Evolutionary conservation across 2,888 invertebrate genomes (phyloP), one percentile per base, ranked within the genome.

Genomic region (Rhingia rostrata): DNA sequence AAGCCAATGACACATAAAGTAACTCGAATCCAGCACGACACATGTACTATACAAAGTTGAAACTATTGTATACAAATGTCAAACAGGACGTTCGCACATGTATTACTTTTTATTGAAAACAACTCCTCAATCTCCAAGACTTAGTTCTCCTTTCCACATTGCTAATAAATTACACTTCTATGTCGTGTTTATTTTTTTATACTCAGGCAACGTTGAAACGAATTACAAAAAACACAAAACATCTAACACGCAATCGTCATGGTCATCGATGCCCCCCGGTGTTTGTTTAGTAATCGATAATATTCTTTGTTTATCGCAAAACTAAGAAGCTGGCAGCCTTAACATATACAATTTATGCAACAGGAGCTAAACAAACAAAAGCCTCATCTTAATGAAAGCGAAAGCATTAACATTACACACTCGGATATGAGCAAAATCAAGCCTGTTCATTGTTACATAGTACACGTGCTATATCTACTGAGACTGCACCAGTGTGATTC

Each of bases 401-500:
- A 33, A 53, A 66, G 9, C 53, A 6, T 66, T 66, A 4, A 41
- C 33, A n/a, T 30, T 37, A 56, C 37, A 4, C 2, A 58, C 49
- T 7, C 9, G 12, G 35, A 7, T 37, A 6, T 14, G 4, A n/a
- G 4, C 4, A 54, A 33, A 14, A 45, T 35, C 61, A 61, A 35
- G 5, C 45, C 14, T 35, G 45, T 35, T 10, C n/a, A 61, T 61
- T 61, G 61, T 45, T 47, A 6, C 35, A 33, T 35, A 10, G 9
- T 33, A n/a, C 60, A 60, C 60, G 43, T 60, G 60, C 32, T 12
- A 3, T n/a, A n/a, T 12, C 43, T 12, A 41, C 32, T 10, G 43
- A 12, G 43, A 60, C 22, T 43, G 32, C 60, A 60, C n/a, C 35
- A 61, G 14, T 45, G 61, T 61, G 45, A 61, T 35, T 3, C 14